Base-by-base conservation (phyloP, 2,113 vertebrate species). In the Heterotilapia buettikoferi region DNA sequence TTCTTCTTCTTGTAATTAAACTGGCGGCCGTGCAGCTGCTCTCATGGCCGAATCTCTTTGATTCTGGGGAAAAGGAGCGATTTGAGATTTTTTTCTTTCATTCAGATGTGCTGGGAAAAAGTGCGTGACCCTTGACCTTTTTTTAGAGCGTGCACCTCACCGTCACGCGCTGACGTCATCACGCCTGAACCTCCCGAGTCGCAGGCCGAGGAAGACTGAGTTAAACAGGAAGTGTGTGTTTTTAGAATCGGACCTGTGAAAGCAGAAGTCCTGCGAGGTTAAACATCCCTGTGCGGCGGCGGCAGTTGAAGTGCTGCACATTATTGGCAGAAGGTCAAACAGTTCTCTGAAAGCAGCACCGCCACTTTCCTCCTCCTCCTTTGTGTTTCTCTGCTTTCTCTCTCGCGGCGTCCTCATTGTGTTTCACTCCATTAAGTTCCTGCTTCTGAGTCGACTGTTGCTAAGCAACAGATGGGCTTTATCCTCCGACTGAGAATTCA, bases 391-490 rank as follows among this genome's bases (percentile, higher is more conserved):
- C 57, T 52, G 57, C 3, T 63, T 31, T 57, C 16, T 56, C 40
- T 85, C 84, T 73, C 16, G 43, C 24, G 52, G 13, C 9, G 11
- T 71, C 40, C 56, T 66, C 26, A 40, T n/a, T 21, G 38, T 82
- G 78, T 84, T 59, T 71, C 59, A 21, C 84, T 71, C 86, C 86
- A 26, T 88, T 86, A 84, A 76, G 73, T 63, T 89, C 36, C 84
- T 80, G 82, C 81, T 80, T 45, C 29, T 89, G 85, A 92, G 89
- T 85, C 33, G 6, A 61, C 82, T 71, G 92, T 92, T 93, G 92
- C 93, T 61, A 82, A 19, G 91, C 85, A 90, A 92, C 92, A 91
- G 86, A 88, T 84, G 80, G 84, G 88, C 56, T 92, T 90, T 85
- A 84, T 92, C 88, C 85, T 78, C 13, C 6, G 9, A 43, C 36